A percentile compares a stretch with the other conserved stretches of the same genome.
These are phyloP conservation scores for Carapus acus DNA, from an alignment of 2,797 vertebrate species.

Conservation along the genomic window DNA sequence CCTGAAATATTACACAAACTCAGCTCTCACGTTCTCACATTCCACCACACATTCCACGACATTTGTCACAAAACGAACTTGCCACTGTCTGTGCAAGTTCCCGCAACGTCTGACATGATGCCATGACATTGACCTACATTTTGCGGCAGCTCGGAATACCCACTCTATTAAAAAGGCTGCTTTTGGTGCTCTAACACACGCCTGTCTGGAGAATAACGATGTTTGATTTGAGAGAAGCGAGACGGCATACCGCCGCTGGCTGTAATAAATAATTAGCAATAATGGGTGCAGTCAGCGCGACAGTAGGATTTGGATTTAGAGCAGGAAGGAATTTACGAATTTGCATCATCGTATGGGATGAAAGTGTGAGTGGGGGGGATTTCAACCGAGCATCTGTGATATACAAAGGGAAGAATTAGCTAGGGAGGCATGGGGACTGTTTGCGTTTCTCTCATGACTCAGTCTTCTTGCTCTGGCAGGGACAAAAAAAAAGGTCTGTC, in stretches of 20 bases:
- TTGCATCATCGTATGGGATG: constrained; percentile 47
- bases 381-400: constrained; percentile 48
- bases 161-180: constrained; percentile 35
- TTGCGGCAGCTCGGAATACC: constrained; percentile 38
- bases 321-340: constrained; percentile 51
- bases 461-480: too few relatives aligned
- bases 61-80: constrained; percentile 9
- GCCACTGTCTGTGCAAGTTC: constrained; percentile 21
- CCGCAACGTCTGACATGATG: constrained; percentile 7
- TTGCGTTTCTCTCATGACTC: not conserved
- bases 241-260: constrained; percentile 51
- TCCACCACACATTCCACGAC: not conserved
- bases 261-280: constrained; percentile 70
- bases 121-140: constrained; percentile 51
- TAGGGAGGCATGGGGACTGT: constrained; percentile 15
- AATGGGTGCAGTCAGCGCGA: constrained; percentile 55
- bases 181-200: constrained; percentile 40
- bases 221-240: constrained; percentile 60
- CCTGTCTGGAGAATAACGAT: constrained; percentile 55
- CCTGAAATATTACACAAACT: constrained; percentile 63
- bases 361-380: constrained; percentile 29
- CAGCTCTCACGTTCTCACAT: not conserved
- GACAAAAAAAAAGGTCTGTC: not conserved
- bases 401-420: constrained; percentile 38
- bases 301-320: constrained; percentile 57